Conservation (phyloP, 2,113 vertebrate genomes). For the Pagrus major region DNA sequence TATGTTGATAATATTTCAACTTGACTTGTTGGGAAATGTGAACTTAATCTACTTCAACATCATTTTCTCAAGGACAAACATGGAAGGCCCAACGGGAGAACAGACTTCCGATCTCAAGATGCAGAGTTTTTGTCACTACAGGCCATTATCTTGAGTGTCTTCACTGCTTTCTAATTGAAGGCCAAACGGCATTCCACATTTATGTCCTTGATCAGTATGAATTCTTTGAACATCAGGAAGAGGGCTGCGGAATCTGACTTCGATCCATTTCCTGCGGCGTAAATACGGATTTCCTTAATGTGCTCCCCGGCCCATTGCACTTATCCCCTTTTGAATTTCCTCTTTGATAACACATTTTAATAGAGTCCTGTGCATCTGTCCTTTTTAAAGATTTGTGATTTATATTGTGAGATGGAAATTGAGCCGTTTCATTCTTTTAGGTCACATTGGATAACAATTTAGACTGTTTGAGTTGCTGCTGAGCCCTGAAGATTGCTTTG, state of each 20-base stretch:
- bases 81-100: neutral
- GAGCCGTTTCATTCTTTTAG: neutral
- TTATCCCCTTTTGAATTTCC: slow-evolving; percentile 52
- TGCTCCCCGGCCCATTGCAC: slow-evolving; percentile 83
- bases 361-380: slow-evolving; percentile 1
- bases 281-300: slow-evolving; percentile 91
- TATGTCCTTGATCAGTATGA: slow-evolving; percentile 60
- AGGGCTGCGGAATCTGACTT: slow-evolving; percentile 49
- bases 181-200: slow-evolving; percentile 33
- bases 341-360: slow-evolving; percentile 39
- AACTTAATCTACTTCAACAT: slow-evolving; percentile 3
- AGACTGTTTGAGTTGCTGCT: neutral
- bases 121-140: neutral
- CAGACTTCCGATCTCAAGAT: slow-evolving; percentile 19
- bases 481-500: slow-evolving; percentile 61
- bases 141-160: slow-evolving; percentile 11
- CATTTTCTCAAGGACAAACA: slow-evolving; percentile 10
- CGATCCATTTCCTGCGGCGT: slow-evolving; percentile 87
- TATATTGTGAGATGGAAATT: slow-evolving; percentile 19
- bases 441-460: neutral
- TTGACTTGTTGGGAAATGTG: neutral
- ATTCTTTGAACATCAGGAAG: slow-evolving; percentile 73
- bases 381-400: neutral
- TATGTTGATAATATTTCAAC: neutral
- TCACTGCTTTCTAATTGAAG: neutral